Percentiles rank a stretch among this genome's conserved stretches.
phyloP scores from a whole-genome alignment of 2,113 vertebrate genomes.

The Pantherophis guttatus region DNA sequence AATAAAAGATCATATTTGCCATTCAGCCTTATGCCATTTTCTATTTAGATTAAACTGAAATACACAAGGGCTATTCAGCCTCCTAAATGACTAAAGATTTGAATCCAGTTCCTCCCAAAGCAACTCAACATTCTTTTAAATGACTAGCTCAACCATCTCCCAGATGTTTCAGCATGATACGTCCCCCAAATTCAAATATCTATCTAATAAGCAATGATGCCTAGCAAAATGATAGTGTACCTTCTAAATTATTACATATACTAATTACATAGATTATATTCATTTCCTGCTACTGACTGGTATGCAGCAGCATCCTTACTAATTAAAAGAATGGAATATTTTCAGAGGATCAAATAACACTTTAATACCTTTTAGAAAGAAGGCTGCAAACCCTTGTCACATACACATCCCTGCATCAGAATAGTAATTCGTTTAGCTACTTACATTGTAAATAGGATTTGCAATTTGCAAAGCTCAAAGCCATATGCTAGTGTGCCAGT shows the following conservation, averaged over 20 bases:
- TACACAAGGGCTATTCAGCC: neutral
- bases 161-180: neutral
- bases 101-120: neutral
- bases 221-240: neutral
- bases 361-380: slow-evolving; percentile 49
- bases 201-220: neutral
- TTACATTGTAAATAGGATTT: slow-evolving; percentile 82
- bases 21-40: neutral
- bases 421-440: slow-evolving; percentile 77
- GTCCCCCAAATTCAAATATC: neutral
- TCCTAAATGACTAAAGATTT: neutral
- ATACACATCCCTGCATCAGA: slow-evolving; percentile 66
- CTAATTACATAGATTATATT: accelerated
- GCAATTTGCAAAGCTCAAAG: slow-evolving; percentile 55
- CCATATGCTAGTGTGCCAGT: slow-evolving; percentile 45
- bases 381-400: slow-evolving; percentile 57
- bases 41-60: neutral
- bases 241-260: neutral
- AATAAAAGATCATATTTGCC: neutral
- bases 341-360: slow-evolving; percentile 22
- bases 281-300: neutral
- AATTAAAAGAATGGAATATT: slow-evolving; percentile 11
- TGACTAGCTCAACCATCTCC: neutral
- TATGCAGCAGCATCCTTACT: neutral
- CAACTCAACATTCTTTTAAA: neutral